These are phyloP conservation scores for Lasiurus borealis DNA, from an alignment of 2,113 vertebrate genomes.

Conservation along the genomic window DNA sequence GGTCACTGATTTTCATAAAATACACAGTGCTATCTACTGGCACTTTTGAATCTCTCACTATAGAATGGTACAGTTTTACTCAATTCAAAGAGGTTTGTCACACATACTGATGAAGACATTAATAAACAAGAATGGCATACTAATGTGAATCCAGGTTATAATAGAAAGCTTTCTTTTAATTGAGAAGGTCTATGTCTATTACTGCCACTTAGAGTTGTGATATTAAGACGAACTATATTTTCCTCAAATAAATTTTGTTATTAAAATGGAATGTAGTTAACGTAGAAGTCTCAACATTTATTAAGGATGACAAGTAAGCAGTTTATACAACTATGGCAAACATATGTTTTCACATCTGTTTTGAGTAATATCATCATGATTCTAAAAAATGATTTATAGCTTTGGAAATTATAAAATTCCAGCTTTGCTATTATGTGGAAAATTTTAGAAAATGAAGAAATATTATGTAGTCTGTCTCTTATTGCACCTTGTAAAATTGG, in stretches of 20 bases:
- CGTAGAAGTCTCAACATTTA: slow-evolving; percentile 85
- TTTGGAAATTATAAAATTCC: slow-evolving; percentile 85
- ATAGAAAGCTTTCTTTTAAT: slow-evolving; percentile 32
- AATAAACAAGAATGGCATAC: neutral
- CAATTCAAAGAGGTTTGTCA: neutral
- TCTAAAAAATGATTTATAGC: slow-evolving; percentile 89
- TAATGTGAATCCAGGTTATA: slow-evolving; percentile 48
- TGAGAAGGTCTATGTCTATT: slow-evolving; percentile 60
- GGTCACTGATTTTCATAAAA: slow-evolving; percentile 56
- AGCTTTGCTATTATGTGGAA: slow-evolving; percentile 83
- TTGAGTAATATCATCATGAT: slow-evolving; percentile 90
- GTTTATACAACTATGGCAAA: slow-evolving; percentile 85
- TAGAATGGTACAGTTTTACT: slow-evolving; percentile 31
- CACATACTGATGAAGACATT: neutral
- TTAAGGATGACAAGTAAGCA: slow-evolving; percentile 88
- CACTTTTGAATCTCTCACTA: slow-evolving; percentile 55
- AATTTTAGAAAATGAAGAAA: slow-evolving; percentile 84
- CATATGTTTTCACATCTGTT: slow-evolving; percentile 91
- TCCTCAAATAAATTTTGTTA: slow-evolving; percentile 81
- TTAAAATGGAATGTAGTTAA: slow-evolving; percentile 83
- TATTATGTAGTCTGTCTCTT: slow-evolving; percentile 55
- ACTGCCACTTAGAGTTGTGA: slow-evolving; percentile 57
- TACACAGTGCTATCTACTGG: neutral
- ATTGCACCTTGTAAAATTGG: slow-evolving; percentile 20
- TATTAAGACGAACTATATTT: slow-evolving; percentile 78